A percentile compares a stretch with the other conserved stretches of the same genome.
phyloP scores from a whole-genome alignment of 2,113 vertebrate genomes.

The Myodes glareolus region DNA sequence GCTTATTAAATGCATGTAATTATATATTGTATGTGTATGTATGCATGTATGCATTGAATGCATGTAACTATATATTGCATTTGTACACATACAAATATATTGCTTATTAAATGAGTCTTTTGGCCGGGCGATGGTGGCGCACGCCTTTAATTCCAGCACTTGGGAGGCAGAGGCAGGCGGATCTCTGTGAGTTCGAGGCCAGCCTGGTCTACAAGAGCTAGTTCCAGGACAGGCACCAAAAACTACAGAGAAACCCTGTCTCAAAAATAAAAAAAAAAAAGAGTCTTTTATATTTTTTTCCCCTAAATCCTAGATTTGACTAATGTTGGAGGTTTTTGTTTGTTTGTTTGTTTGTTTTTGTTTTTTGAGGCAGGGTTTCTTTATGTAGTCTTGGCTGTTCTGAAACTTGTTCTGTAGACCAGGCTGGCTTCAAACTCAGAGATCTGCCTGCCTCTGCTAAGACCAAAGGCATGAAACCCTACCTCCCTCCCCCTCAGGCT shows the following conservation, averaged over 20 bases:
- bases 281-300: neutral
- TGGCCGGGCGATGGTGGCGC: too few relatives aligned
- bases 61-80: too few relatives aligned
- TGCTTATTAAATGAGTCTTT: neutral
- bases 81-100: neutral
- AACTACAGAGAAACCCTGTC: too few relatives aligned
- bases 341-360: neutral
- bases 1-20: too few relatives aligned
- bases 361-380: neutral
- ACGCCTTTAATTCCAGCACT: too few relatives aligned
- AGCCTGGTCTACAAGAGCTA: too few relatives aligned
- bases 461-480: neutral
- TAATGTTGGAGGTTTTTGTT: neutral
- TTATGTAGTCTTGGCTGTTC: neutral
- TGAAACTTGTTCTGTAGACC: neutral
- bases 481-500: neutral
- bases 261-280: too few relatives aligned
- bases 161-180: too few relatives aligned
- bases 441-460: neutral
- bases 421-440: neutral
- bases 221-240: too few relatives aligned
- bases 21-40: too few relatives aligned
- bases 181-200: too few relatives aligned
- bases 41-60: too few relatives aligned
- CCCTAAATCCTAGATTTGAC: conserved; percentile 30